Conservation (phyloP, 2,113 vertebrate species). For the Antennarius striatus region DNA sequence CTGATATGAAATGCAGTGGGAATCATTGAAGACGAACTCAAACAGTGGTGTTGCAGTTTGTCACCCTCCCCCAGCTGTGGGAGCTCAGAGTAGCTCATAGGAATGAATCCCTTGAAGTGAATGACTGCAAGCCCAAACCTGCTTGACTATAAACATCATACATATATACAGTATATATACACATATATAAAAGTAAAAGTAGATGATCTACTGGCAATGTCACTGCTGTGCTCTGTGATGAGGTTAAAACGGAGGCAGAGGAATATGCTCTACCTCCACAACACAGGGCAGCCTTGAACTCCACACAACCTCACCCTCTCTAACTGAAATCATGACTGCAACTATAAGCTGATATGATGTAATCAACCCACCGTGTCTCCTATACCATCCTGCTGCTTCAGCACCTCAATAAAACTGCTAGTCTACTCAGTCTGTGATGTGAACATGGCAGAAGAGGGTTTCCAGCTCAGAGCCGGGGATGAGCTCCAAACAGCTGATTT, state of each 20-base stretch:
- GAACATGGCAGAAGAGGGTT: conserved; percentile 67
- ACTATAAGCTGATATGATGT: conserved; percentile 69
- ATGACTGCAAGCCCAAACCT: conserved; percentile 10
- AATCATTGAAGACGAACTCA: conserved; percentile 12
- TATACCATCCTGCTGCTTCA: conserved; percentile 43
- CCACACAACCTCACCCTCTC: conserved; percentile 24
- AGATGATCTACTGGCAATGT: conserved; percentile 43
- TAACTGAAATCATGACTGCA: conserved; percentile 56
- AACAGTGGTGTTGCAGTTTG: neutral
- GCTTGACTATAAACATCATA: neutral
- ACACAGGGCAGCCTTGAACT: conserved; percentile 65
- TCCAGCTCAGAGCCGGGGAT: conserved; percentile 6
- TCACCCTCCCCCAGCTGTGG: neutral
- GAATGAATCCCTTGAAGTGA: neutral
- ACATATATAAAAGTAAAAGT: conserved; percentile 8
- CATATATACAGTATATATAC: no score
- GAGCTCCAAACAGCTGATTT: conserved; percentile 38
- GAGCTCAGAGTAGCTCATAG: no score
- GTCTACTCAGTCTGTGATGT: conserved; percentile 38
- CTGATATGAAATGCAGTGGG: conserved; percentile 19
- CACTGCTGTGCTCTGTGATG: conserved; percentile 30
- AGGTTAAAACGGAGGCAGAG: conserved; percentile 16
- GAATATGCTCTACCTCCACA: conserved; percentile 46
- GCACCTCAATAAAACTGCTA: conserved; percentile 41
- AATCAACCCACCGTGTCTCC: conserved; percentile 40